Conservation (phyloP, 35 echinoderm and acorn worm genomes). For the Acanthaster planci region DNA sequence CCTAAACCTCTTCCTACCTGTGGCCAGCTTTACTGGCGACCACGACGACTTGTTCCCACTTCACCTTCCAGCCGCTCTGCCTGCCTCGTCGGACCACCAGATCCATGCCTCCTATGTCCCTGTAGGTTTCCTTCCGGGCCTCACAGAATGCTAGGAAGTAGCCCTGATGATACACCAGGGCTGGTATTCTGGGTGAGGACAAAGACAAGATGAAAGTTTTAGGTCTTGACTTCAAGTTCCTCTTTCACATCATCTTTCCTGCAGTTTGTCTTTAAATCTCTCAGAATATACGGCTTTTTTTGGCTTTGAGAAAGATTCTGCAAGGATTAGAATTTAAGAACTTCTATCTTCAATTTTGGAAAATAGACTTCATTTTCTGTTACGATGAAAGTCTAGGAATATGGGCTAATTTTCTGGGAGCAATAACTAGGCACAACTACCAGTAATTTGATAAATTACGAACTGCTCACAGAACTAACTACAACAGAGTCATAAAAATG, state of each 20-base stretch:
- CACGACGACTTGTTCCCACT: conserved; percentile 65
- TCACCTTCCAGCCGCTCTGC: conserved; percentile 54
- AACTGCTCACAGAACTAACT: neutral
- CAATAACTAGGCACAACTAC: neutral
- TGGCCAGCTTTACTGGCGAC: conserved; percentile 66
- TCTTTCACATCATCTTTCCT: neutral
- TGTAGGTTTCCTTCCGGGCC: conserved; percentile 71
- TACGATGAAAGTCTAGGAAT: neutral
- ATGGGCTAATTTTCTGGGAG: neutral
- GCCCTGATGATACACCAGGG: conserved; percentile 77
- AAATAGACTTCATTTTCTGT: neutral
- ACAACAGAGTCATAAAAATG: neutral
- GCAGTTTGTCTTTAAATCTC: neutral
- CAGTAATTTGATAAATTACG: neutral
- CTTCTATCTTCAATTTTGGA: neutral
- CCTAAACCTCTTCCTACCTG: conserved; percentile 58
- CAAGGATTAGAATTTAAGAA: neutral
- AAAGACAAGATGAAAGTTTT: neutral
- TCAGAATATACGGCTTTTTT: neutral
- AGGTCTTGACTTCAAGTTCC: neutral
- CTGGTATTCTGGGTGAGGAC: conserved; percentile 77
- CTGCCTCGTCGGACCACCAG: conserved; percentile 74
- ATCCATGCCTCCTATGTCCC: conserved; percentile 87
- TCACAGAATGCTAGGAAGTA: conserved; percentile 94
- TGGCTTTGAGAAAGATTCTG: too few relatives aligned